These are phyloP conservation scores for Trididemnum nubilum DNA, from an alignment of 23 tunicate genomes.

Conservation along the genomic window DNA sequence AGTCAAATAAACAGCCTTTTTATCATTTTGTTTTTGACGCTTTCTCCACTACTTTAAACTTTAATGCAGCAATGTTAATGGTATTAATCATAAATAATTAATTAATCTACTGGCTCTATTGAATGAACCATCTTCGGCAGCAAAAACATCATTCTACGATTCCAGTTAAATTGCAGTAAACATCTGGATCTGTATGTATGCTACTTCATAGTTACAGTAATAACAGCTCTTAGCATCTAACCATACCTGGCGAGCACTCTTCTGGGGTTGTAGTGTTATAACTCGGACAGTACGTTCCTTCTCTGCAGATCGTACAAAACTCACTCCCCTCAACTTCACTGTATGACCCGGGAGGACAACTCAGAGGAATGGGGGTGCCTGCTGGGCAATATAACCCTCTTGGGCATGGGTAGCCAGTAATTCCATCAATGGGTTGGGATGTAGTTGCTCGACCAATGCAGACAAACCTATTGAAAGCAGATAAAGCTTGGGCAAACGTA, in stretches of 20 bases:
- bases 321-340: conserved; percentile 41
- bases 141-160: too few relatives aligned
- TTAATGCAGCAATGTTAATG: too few relatives aligned
- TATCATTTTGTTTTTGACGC: too few relatives aligned
- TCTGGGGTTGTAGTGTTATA: conserved; percentile 53
- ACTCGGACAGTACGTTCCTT: conserved; percentile 60
- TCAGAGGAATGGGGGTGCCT: conserved; percentile 55
- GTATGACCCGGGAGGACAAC: conserved; percentile 81
- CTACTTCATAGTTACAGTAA: too few relatives aligned
- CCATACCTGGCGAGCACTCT: conserved; percentile 55
- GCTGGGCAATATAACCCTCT: conserved; percentile 77
- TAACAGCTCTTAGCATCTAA: neutral
- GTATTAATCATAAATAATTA: too few relatives aligned
- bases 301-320: conserved; percentile 34
- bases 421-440: conserved; percentile 60
- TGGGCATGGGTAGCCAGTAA: conserved; percentile 92
- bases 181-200: too few relatives aligned
- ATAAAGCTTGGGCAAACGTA: too few relatives aligned
- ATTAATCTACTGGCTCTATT: too few relatives aligned
- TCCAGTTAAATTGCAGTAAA: too few relatives aligned
- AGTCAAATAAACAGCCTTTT: too few relatives aligned
- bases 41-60: too few relatives aligned
- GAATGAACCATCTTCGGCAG: too few relatives aligned
- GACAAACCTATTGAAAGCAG: conserved; percentile 68
- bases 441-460: conserved; percentile 54